phyloP scores from a whole-genome alignment of 2,888 invertebrate genomes.

The Enchytraeus crypticus region DNA sequence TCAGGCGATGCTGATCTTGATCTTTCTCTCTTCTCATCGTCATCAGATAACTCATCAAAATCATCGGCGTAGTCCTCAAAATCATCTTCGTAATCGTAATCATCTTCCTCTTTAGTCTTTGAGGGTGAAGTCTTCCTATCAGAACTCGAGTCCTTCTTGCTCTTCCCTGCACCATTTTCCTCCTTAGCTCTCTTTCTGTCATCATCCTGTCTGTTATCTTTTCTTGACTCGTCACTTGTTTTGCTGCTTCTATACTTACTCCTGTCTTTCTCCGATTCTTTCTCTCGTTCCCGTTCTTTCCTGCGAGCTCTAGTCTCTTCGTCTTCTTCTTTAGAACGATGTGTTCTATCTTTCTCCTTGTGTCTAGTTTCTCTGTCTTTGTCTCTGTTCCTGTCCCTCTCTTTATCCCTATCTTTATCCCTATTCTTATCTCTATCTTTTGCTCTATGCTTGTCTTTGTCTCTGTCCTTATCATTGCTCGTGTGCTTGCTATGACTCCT shows the following conservation, averaged over 20 bases:
- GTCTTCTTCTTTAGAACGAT: conserved; percentile 2
- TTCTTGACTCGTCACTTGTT: too few relatives aligned
- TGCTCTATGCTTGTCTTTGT: neutral
- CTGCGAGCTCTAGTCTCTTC: neutral
- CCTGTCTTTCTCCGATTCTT: neutral
- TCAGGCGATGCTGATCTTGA: too few relatives aligned
- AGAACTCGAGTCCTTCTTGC: too few relatives aligned
- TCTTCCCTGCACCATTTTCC: neutral
- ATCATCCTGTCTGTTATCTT: too few relatives aligned
- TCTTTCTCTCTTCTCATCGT: too few relatives aligned
- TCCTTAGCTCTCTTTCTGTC: neutral
- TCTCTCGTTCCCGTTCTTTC: conserved; percentile 6
- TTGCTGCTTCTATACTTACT: neutral
- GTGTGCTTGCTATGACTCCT: neutral
- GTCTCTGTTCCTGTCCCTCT: neutral
- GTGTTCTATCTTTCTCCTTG: neutral
- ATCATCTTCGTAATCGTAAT: conserved; percentile 44
- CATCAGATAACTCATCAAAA: too few relatives aligned
- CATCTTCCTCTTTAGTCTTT: conserved; percentile 26
- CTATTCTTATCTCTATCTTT: neutral
- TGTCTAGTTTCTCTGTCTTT: neutral
- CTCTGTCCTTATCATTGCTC: neutral
- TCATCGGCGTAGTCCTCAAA: too few relatives aligned
- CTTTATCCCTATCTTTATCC: neutral
- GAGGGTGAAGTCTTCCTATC: too few relatives aligned